Evolutionary conservation across 23 tunicate species (phyloP).

Genomic region (Trididemnum miniatum): DNA sequence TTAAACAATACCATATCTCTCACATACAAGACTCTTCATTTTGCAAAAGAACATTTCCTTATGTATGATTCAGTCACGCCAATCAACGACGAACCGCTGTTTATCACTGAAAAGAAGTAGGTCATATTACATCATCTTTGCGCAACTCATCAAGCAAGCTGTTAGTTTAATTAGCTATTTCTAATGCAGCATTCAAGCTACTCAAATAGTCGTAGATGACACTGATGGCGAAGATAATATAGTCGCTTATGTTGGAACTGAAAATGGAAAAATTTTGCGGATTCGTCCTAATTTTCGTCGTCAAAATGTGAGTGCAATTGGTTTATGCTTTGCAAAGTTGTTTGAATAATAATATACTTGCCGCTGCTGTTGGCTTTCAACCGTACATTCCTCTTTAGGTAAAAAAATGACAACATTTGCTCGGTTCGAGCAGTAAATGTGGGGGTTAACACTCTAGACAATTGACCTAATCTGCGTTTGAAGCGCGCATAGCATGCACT

Average conservation of each 20-base stretch:
- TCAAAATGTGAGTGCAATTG: not conserved
- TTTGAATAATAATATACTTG: too few species aligned
- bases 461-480: too few species aligned
- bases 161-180: not conserved
- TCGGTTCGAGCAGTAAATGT: too few species aligned
- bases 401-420: too few species aligned
- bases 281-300: constrained; percentile 33
- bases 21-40: constrained; percentile 39
- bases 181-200: constrained; percentile 54
- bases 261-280: constrained; percentile 72
- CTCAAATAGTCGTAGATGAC: constrained; percentile 65
- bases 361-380: too few species aligned
- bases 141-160: not conserved
- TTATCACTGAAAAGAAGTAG: constrained; percentile 25
- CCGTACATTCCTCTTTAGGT: too few species aligned
- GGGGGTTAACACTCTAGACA: too few species aligned
- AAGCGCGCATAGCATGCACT: too few species aligned
- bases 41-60: constrained; percentile 56
- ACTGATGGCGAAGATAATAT: constrained; percentile 31
- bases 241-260: constrained; percentile 76
- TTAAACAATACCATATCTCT: not conserved
- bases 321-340: too few species aligned
- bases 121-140: not conserved
- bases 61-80: constrained; percentile 66
- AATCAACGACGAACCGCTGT: constrained; percentile 31